Evolutionary conservation across 2,797 vertebrate genomes (phyloP), one percentile per base, ranked within the genome.

Genomic region (Dipus sagitta): DNA sequence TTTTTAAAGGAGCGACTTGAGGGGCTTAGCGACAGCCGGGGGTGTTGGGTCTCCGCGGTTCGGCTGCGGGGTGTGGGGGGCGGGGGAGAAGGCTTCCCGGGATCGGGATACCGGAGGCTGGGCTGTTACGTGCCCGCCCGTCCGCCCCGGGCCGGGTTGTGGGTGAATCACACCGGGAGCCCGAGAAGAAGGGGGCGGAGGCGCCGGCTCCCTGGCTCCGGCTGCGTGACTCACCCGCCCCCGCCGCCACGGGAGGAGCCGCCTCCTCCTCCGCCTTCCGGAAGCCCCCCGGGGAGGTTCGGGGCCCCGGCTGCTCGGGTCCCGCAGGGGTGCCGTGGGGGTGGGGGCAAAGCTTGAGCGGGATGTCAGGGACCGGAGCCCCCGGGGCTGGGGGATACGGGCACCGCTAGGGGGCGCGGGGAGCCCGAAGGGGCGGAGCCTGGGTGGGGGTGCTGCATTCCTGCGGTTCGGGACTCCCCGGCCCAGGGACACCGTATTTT

Each of bases 221-320:
- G 94, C 95, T 96, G 96, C 94, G 96, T 96, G 97, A 97, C 97
- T 97, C 97, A 96, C 95, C 96, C 96, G 95, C 97, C 96, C 95
- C 96, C 94, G 94, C 96, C 83, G 94, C 94, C 92, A 83, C 95
- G 58, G 92, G 79, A 96, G 93, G 95, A 90, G 92, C 58, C 78
- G 94, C 92, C 96, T 92, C 94, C 88, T 74, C 93, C 87, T 47
- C 47, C 8, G 92, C 91, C 94, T 95, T 93, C 96, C 96, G 95
- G 96, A 95, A 95, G 93, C 81, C 70, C 11, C 47, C 47, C 47
- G 93, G 91, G 81, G 52, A 90, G 93, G 84, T 89, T 24, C 26
- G 32, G 74, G 52, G 80, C 64, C 79, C 58, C 26, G 32, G 67
- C 52, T 64, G 17, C 42, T 52, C 7, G 1, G 2, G 20, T 38